Base-by-base conservation (phyloP, 2,797 vertebrate species). In the Sebastes hubbsi region DNA sequence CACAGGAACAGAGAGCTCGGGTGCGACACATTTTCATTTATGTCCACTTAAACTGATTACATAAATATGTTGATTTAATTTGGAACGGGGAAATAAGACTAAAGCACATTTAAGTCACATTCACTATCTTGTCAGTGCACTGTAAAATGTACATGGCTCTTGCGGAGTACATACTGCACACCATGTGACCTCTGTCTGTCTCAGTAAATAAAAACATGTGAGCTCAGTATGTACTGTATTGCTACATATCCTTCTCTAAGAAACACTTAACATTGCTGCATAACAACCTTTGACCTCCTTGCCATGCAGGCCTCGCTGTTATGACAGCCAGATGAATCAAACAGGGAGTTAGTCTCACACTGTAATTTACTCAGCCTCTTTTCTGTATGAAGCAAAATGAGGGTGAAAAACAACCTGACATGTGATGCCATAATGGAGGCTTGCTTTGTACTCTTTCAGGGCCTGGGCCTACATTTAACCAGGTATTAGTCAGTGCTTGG, bases 351-450 rank as follows among this genome's bases (percentile, higher is more conserved):
- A 10, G 30, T 55, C 56, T 82, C 54, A 49, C 12, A 52, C 80
- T 61, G 82, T 85, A 87, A 93, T 93, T 91, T 89, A 72, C 75
- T 71, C 82, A 58, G 69, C 24, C 72, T 87, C 64, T 75, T 58
- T 72, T 70, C 55, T 58, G 56, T 34, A 59, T 27, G 24, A 67
- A 67, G 63, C 63, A 16, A 87, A 90, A 91, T 87, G 60, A 93
- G 79, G 83, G 84, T 73, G 77, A 58, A 88, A 90, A 88, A 75
- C 75, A 83, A 81, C 27, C 25, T 38, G 61, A 76, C 70, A 83
- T 34, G 22, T 64, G 75, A 67, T 70, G 68, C 84, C 22, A 32
- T 86, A 90, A 92, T 89, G 70, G 81, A 89, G 62, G 82, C 73
- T 65, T 82, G 42, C 66, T 86, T 89, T 90, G 75, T 86, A 68